phyloP scores from a whole-genome alignment of 2,113 vertebrate genomes.

The Hippocampus mohnikei region DNA sequence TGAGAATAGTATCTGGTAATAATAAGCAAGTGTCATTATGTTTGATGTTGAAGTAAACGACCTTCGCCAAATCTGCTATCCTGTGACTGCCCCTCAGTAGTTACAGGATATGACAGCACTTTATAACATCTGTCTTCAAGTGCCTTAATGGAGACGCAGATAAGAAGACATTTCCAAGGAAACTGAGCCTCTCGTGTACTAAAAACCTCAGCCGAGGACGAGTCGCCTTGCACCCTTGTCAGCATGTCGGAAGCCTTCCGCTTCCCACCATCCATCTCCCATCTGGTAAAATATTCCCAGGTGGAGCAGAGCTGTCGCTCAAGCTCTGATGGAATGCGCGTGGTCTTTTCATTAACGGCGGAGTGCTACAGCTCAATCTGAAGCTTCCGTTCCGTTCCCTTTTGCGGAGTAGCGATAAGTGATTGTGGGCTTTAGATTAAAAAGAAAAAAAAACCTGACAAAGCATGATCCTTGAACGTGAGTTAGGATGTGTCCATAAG shows the following conservation, averaged over 20 bases:
- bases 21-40: neutral
- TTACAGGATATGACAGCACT: neutral
- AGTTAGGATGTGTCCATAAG: constrained; percentile 25
- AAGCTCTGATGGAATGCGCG: constrained; percentile 41
- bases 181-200: constrained; percentile 20
- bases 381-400: neutral
- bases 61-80: neutral
- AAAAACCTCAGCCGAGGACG: constrained; percentile 45
- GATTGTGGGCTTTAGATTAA: neutral
- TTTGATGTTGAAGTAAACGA: neutral
- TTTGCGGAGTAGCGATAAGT: neutral
- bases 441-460: neutral
- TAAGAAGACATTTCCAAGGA: constrained; percentile 30
- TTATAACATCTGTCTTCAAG: constrained; percentile 11
- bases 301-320: constrained; percentile 46
- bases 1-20: neutral
- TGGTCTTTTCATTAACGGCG: constrained; percentile 39
- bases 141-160: constrained; percentile 20
- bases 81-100: neutral
- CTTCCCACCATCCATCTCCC: constrained; percentile 47
- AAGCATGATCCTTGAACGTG: neutral
- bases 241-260: constrained; percentile 46
- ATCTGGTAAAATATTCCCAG: constrained; percentile 39
- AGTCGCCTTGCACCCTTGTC: constrained; percentile 44
- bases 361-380: neutral